Percentiles rank a stretch among this genome's conserved stretches.
phyloP scores from a whole-genome alignment of 2,888 invertebrate species.

The Stenolophus ochropezus region DNA sequence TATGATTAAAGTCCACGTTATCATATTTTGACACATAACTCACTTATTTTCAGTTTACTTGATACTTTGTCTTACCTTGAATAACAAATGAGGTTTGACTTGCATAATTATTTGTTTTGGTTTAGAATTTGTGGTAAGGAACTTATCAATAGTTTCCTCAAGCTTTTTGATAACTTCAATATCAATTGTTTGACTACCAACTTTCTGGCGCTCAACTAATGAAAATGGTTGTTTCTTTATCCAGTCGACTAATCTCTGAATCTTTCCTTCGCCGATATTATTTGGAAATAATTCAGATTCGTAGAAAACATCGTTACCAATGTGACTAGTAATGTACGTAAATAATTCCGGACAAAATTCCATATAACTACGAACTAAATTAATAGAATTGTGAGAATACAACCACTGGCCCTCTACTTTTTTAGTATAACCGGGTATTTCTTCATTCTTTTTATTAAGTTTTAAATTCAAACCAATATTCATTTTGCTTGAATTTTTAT shows the following conservation, averaged over 20 bases:
- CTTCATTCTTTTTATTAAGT: conserved; percentile 86
- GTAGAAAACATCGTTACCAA: conserved; percentile 77
- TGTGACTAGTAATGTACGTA: conserved; percentile 75
- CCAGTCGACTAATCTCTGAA: conserved; percentile 78
- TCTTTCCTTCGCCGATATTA: conserved; percentile 72
- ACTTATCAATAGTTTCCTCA: conserved; percentile 74
- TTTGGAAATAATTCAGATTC: conserved; percentile 81
- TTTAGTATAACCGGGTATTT: conserved; percentile 88
- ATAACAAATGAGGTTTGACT: conserved; percentile 87
- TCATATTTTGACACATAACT: conserved; percentile 18
- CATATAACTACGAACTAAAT: conserved; percentile 83
- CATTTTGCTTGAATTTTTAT: conserved; percentile 75
- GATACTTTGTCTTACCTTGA: conserved; percentile 75
- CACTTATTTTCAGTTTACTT: conserved; percentile 3
- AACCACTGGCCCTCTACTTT: conserved; percentile 84
- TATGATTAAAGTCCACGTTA: conserved; percentile 23
- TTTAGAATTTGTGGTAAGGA: conserved; percentile 62
- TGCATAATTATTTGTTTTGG: conserved; percentile 80
- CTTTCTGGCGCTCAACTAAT: conserved; percentile 78
- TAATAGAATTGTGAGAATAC: conserved; percentile 85
- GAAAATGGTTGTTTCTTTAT: conserved; percentile 82
- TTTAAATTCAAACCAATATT: conserved; percentile 96
- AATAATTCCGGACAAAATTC: conserved; percentile 84
- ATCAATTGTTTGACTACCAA: conserved; percentile 84
- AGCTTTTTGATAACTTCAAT: conserved; percentile 77